These are phyloP conservation scores for Galerucella calmariensis DNA, from an alignment of 2,888 invertebrate genomes.

Conservation along the genomic window DNA sequence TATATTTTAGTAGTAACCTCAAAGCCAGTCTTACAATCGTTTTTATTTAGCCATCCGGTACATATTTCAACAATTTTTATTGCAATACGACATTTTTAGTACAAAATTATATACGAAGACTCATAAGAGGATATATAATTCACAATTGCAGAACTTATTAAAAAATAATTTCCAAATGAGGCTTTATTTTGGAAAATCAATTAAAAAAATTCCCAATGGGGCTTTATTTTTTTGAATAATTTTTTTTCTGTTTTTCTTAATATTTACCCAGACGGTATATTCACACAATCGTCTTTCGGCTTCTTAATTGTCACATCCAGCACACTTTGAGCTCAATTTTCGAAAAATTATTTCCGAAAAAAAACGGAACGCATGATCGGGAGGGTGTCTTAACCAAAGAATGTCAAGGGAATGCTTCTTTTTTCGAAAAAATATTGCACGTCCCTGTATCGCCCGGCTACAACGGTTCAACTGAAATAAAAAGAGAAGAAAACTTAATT, in stretches of 20 bases:
- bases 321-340: slow-evolving; percentile 25
- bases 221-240: no score
- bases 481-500: slow-evolving; percentile 42
- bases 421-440: slow-evolving; percentile 52
- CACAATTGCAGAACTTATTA: no score
- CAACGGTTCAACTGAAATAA: slow-evolving; percentile 53
- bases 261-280: slow-evolving; percentile 12
- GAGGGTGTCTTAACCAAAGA: slow-evolving; percentile 45
- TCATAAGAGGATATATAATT: no score
- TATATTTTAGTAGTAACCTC: no score
- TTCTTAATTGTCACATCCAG: slow-evolving; percentile 14
- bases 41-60: no score
- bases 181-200: no score
- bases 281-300: neutral
- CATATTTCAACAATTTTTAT: no score
- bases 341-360: slow-evolving; percentile 20
- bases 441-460: slow-evolving; percentile 52
- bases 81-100: no score
- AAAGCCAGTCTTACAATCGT: no score
- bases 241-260: slow-evolving; percentile 3
- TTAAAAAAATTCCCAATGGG: no score
- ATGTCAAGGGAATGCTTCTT: slow-evolving; percentile 52
- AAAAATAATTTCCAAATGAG: no score
- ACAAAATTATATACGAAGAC: no score
- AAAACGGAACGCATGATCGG: slow-evolving; percentile 23